Evolutionary conservation across 2,113 vertebrate genomes (phyloP), one percentile per base, ranked within the genome.

Genomic region (Psittacus erithacus): DNA sequence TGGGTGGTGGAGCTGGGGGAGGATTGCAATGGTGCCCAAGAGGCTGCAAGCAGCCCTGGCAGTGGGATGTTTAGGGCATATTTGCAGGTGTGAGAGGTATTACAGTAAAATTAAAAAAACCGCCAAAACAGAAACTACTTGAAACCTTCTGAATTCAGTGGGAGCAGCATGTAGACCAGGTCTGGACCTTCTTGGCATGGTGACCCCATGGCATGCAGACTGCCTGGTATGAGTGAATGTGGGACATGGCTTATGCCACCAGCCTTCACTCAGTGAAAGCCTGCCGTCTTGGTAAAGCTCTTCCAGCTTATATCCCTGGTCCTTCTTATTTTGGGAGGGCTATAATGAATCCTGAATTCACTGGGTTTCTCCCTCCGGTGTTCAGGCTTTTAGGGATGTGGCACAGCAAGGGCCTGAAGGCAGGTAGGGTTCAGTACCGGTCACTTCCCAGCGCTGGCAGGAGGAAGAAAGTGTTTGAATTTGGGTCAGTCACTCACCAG

Each of bases 381-480:
- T 81, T 94, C n/a, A 46, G 47, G 23, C 7, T 79, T 20, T 35
- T 29, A 57, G 43, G 9, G 5, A 39, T 41, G 55, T 31, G 41
- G 64, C 2, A 1, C 39, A 60, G 67, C 46, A 13, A 53, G 69
- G 65, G 33, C 83, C 69, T 23, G 4, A 64, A 62, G 77, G 76
- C 4, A 4, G 71, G 29, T 71, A 12, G 0, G 0, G 64, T 68
- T 86, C 79, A 78, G 85, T 81, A 33, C 49, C 0, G 22, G 92
- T 92, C 90, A 76, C 86, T 92, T 92, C 59, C 92, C 86, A 78
- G 82, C 0, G 1, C 73, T 81, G 86, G 86, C 83, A 85, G 83
- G 88, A 88, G 63, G 81, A 91, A 64, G 80, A 93, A 81, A 89
- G 74, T 62, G 62, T 84, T 93, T 88, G 95, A 94, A 93, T 96